Evolutionary conservation across 2,888 invertebrate genomes (phyloP), one percentile per base, ranked within the genome.

Genomic region (Caenorhabditis virilis): DNA sequence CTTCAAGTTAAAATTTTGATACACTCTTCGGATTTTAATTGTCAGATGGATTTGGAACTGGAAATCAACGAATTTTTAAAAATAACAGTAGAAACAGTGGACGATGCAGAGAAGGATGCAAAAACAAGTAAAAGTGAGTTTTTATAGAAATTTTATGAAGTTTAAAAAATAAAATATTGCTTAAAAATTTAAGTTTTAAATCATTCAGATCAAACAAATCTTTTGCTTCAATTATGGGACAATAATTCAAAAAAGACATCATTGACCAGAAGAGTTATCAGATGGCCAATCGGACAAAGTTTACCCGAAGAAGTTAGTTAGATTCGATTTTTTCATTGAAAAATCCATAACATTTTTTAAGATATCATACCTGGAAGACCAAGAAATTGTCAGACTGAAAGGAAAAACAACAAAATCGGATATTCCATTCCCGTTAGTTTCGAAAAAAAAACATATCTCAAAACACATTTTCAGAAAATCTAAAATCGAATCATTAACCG

Each of bases 261-360:
- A 18, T 38, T 66, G 27, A 49, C 66, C 4, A 48, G 25, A 25
- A 60, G 56, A 54, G 33, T 46, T 16, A n/a, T 66, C 9, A 41
- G 58, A 49, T 66, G 66, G 66, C 58, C 66, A 6, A 66, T 54
- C 39, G 66, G 66, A 38, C 60, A 66, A 33, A 47, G 52, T 9
- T 51, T 61, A 23, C 66, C 66, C 7, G 49, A 42, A 26, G 33
- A 52, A 22, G 52, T 47, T 4, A 20, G 51, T 15, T 41, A 20
- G 9, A 6, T 6, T 20, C 6, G 20, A 6, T 41, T 20, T 41
- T 4, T 20, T 9, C 15, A 6, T 9, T 9, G 15, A 41, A 23
- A 22, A 41, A 41, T 9, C 15, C 15, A 48, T 4, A n/a, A 23
- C 6, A 25, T 18, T 52, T 27, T 48, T 43, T 18, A 41, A 66